Conservation (phyloP, 2,797 vertebrate species). For the Chelon labrosus region DNA sequence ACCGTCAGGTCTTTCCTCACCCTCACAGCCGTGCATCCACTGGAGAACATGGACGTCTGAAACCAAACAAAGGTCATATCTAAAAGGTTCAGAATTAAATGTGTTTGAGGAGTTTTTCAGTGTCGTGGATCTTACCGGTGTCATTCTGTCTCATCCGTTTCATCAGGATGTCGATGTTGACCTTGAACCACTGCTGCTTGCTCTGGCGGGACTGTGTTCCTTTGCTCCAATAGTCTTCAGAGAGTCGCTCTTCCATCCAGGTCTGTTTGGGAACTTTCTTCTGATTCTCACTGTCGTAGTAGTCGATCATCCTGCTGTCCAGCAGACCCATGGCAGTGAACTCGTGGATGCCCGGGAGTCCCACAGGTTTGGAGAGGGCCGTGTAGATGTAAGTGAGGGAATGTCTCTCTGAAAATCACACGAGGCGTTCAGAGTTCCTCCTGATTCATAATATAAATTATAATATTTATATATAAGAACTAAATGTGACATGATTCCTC, state of each 20-base stretch:
- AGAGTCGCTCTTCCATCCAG: conserved; percentile 66
- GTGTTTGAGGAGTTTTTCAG: no score
- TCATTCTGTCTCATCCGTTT: conserved; percentile 61
- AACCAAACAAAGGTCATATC: background rate
- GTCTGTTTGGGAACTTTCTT: conserved; percentile 65
- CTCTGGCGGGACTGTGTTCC: conserved; percentile 73
- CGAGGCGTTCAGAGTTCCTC: no score
- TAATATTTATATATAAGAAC: no score
- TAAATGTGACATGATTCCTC: no score
- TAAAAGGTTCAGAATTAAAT: no score
- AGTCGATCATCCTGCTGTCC: conserved; percentile 76
- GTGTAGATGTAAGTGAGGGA: conserved; percentile 82
- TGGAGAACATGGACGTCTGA: conserved; percentile 73
- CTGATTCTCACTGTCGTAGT: conserved; percentile 59
- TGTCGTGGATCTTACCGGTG: conserved; percentile 18
- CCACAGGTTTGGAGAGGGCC: conserved; percentile 46
- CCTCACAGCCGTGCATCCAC: conserved; percentile 78
- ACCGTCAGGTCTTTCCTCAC: fast-evolving
- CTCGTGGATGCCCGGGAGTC: conserved; percentile 58
- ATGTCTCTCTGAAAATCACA: conserved; percentile 38
- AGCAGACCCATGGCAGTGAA: conserved; percentile 83
- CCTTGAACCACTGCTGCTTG: conserved; percentile 81
- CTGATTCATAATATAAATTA: no score
- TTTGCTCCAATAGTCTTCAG: conserved; percentile 50
- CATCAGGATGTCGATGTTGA: conserved; percentile 78